Conservation (phyloP, 2,888 invertebrate genomes). For the Tethea ocularis region DNA sequence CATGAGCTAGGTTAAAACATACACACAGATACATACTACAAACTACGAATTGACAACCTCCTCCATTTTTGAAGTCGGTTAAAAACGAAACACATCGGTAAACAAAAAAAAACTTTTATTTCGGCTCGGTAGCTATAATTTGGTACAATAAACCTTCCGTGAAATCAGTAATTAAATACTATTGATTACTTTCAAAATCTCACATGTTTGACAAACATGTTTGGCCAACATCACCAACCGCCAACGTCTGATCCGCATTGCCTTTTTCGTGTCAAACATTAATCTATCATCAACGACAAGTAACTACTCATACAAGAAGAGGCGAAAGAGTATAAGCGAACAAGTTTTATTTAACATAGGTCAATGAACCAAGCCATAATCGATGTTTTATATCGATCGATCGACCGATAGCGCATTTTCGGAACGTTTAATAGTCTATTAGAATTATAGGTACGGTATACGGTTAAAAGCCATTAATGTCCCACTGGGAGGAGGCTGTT, state of each 20-base stretch:
- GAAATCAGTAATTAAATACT: no score
- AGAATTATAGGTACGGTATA: background rate
- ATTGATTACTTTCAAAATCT: background rate
- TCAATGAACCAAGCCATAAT: slow-evolving; percentile 8
- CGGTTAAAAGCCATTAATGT: slow-evolving; percentile 3
- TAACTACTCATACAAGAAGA: slow-evolving; percentile 9
- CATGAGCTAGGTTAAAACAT: no score
- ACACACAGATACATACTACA: no score
- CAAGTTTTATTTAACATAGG: slow-evolving; percentile 25
- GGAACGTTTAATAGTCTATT: slow-evolving; percentile 9
- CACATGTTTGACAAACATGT: background rate
- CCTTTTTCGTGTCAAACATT: slow-evolving; percentile 10
- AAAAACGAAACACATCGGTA: no score
- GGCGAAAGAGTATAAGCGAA: slow-evolving; percentile 18
- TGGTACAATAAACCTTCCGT: no score
- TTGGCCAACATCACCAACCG: background rate
- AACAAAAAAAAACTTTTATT: no score
- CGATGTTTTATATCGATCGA: slow-evolving; percentile 5
- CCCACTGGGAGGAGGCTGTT: background rate
- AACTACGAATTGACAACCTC: no score
- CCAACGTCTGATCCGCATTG: background rate
- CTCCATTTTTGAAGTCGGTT: no score
- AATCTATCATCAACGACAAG: slow-evolving; percentile 18
- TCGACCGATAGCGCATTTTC: slow-evolving; percentile 7
- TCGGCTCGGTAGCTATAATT: no score